These are phyloP conservation scores for Tenebrio molitor DNA, from an alignment of 1,140 invertebrate species.

Conservation along the genomic window DNA sequence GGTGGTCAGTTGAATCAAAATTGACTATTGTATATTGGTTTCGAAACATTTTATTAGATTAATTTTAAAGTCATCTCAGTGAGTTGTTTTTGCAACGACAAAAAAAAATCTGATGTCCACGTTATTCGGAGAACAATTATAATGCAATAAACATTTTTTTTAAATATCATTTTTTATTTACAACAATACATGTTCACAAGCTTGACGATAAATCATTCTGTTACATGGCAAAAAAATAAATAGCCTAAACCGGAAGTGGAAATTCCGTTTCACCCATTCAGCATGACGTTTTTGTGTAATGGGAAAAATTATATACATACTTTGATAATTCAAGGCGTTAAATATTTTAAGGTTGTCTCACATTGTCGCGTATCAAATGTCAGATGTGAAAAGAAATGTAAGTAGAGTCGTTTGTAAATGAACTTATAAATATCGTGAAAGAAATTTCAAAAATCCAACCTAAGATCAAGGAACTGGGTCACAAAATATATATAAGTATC, in stretches of 20 bases:
- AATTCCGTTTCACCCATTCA: slow-evolving; percentile 27
- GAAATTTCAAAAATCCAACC: background rate
- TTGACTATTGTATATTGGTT: slow-evolving; percentile 15
- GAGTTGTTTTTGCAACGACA: too few relatives aligned
- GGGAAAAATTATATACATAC: background rate
- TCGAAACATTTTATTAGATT: background rate
- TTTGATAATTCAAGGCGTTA: background rate
- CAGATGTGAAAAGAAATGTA: background rate
- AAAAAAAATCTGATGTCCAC: too few relatives aligned
- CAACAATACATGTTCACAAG: slow-evolving; percentile 8
- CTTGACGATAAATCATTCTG: slow-evolving; percentile 32
- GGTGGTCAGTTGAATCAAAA: slow-evolving; percentile 4
- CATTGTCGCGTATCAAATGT: background rate
- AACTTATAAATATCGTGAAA: too few relatives aligned
- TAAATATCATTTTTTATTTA: background rate
- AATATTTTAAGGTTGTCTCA: background rate
- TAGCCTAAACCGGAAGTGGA: slow-evolving; percentile 26
- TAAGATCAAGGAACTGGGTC: slow-evolving; percentile 7
- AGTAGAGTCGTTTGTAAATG: too few relatives aligned
- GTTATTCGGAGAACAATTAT: too few relatives aligned
- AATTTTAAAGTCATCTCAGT: too few relatives aligned
- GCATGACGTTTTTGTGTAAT: background rate
- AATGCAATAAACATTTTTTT: too few relatives aligned
- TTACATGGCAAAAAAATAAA: slow-evolving; percentile 16
- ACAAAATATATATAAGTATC: slow-evolving; percentile 23